Evolutionary conservation across 1,140 invertebrate species (phyloP).

Genomic region (Tetranychus cinnabarinus): DNA sequence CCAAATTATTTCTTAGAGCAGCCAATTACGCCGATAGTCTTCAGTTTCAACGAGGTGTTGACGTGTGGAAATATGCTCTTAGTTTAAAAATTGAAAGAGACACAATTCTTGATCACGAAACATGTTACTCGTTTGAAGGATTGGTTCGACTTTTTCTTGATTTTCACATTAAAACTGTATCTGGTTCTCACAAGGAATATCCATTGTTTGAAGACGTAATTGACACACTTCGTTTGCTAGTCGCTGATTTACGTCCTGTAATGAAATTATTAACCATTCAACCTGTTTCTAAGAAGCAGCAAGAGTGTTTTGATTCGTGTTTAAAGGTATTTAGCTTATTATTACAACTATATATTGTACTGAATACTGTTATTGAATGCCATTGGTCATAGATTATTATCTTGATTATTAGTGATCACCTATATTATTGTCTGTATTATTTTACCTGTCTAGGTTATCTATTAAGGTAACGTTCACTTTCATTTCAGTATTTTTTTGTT

Average conservation of each 20-base stretch:
- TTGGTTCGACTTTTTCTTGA: constrained; percentile 42
- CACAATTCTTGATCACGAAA: constrained; percentile 40
- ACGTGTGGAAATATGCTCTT: constrained; percentile 51
- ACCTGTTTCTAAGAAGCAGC: constrained; percentile 47
- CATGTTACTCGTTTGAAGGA: constrained; percentile 55
- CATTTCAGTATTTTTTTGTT: no score
- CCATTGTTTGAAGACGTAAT: constrained; percentile 45
- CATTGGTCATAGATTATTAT: neutral
- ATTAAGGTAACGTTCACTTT: no score
- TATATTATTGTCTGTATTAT: neutral
- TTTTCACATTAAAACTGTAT: constrained; percentile 35
- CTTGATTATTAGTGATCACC: neutral
- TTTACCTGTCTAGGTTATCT: no score
- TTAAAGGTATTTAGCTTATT: constrained; percentile 24
- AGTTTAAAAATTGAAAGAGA: constrained; percentile 49
- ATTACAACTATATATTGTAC: no score
- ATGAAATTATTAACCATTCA: constrained; percentile 30
- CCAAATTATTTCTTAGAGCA: constrained; percentile 44
- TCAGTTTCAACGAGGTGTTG: constrained; percentile 44
- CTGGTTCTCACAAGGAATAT: constrained; percentile 26
- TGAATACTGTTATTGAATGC: neutral
- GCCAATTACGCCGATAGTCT: constrained; percentile 63
- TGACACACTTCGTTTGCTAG: constrained; percentile 14
- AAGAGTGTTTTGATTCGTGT: constrained; percentile 45
- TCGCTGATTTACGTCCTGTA: constrained; percentile 15